Base-by-base conservation (phyloP, 2,888 invertebrate genomes). In the Tromatobia lineatoria region DNA sequence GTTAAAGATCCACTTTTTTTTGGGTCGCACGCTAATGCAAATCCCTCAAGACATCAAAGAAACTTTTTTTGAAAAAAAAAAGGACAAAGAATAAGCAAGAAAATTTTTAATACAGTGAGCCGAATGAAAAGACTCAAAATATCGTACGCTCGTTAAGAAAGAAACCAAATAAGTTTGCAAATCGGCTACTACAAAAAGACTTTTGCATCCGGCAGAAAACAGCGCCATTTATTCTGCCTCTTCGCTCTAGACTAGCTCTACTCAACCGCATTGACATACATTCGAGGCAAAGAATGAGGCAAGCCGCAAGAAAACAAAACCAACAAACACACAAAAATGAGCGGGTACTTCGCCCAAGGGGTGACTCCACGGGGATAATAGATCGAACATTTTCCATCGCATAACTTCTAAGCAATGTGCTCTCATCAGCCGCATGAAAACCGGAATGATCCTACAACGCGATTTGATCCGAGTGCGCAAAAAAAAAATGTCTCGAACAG, bases 281-380 rank as follows among this genome's bases (percentile, higher is more conserved):
- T 59, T 59, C 15, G 15, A 38, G 61, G 2, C 34, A 18, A 61
- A 61, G 34, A 18, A 42, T n/a, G 18, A 38, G 38, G 42, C 20
- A 11, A 20, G 64, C 59, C 13, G 59, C 59, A 20, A 38, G 20
- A 20, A 38, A 64, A 64, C 3, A 64, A 64, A 59, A 59, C 4
- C 23, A 64, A 64, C 1, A 64, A 29, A n/a, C 34, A 34, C 8
- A 61, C 4, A 61, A 61, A 29, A 61, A n/a, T 6, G 8, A 34
- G 3, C n/a, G 11, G 10, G 20, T 64, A 64, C 10, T 42, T 38
- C 20, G 18, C 64, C 42, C 38, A 3, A 10, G 10, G 59, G 34
- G 59, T 61, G 59, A 29, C 13, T 61, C 29, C 8, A 34, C 59
- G 59, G 15, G 59, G 2, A 20, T n/a, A 34, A 64, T 18, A 42